phyloP scores from a whole-genome alignment of 1,140 invertebrate genomes.

The Anastrepha ludens region DNA sequence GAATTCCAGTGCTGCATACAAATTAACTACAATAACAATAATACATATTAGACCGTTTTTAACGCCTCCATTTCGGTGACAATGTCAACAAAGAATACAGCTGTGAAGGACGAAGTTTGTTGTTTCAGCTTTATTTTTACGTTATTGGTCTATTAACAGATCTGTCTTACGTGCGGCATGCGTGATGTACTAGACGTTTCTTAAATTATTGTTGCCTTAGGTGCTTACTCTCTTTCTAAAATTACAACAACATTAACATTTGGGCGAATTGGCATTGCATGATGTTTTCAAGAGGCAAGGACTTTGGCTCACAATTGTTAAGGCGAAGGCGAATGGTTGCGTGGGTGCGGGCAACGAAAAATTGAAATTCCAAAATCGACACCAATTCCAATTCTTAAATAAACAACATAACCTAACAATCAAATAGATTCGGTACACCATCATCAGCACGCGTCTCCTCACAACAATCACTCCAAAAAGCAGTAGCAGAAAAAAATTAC shows the following conservation, averaged over 20 bases:
- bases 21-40: not conserved
- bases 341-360: not conserved
- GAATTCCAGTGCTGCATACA: not conserved
- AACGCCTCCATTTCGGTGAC: slow-evolving; percentile 7
- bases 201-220: not conserved
- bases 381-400: not conserved
- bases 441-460: not conserved
- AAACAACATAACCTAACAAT: slow-evolving; percentile 10
- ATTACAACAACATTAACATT: not conserved
- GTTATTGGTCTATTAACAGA: not conserved
- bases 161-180: not conserved
- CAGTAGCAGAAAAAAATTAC: not conserved
- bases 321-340: not conserved
- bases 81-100: not conserved
- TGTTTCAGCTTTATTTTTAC: not conserved
- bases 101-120: not conserved
- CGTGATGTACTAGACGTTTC: not conserved
- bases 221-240: not conserved
- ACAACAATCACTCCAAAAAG: not conserved
- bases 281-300: not conserved
- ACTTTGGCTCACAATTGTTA: not conserved
- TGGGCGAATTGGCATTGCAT: not conserved
- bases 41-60: not conserved
- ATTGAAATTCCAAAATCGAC: slow-evolving; percentile 40
- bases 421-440: slow-evolving; percentile 2